Conservation (phyloP, 2,113 vertebrate genomes). For the Malurus melanocephalus region DNA sequence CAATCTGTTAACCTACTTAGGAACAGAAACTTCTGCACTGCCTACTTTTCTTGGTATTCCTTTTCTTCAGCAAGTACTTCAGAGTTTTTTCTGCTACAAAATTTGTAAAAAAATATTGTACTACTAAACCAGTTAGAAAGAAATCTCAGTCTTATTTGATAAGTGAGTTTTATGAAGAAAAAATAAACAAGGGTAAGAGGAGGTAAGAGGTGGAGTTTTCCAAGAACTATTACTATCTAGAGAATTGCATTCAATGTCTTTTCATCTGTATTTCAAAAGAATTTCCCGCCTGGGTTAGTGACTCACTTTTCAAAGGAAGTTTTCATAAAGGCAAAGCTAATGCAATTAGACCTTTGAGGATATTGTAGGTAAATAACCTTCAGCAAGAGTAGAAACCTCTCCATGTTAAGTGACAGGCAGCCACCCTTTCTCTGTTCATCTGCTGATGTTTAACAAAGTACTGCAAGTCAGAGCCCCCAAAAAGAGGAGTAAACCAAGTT, state of each 20-base stretch:
- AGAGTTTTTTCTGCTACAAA: background rate
- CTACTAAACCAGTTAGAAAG: background rate
- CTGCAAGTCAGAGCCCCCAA: background rate
- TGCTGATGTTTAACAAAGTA: background rate
- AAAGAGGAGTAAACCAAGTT: background rate
- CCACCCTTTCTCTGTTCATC: background rate
- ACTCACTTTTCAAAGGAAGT: conserved; percentile 45
- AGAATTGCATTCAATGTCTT: conserved; percentile 28
- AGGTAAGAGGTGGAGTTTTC: conserved; percentile 33
- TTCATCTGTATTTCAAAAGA: conserved; percentile 43
- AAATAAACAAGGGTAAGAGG: conserved; percentile 24
- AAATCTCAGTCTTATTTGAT: conserved; percentile 8
- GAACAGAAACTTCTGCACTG: conserved; percentile 10
- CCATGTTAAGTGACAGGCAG: background rate
- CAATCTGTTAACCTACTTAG: conserved; percentile 57
- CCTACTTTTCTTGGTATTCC: conserved; percentile 15
- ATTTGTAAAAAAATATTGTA: background rate
- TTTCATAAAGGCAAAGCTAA: conserved; percentile 42
- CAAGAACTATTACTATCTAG: conserved; percentile 19
- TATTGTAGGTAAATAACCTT: background rate
- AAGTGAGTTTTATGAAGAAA: background rate
- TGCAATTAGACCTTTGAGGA: conserved; percentile 19
- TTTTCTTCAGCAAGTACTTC: background rate
- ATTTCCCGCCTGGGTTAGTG: conserved; percentile 11
- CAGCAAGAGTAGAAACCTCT: background rate